phyloP scores from a whole-genome alignment of 2,113 vertebrate species.

The Okapia johnstoni region DNA sequence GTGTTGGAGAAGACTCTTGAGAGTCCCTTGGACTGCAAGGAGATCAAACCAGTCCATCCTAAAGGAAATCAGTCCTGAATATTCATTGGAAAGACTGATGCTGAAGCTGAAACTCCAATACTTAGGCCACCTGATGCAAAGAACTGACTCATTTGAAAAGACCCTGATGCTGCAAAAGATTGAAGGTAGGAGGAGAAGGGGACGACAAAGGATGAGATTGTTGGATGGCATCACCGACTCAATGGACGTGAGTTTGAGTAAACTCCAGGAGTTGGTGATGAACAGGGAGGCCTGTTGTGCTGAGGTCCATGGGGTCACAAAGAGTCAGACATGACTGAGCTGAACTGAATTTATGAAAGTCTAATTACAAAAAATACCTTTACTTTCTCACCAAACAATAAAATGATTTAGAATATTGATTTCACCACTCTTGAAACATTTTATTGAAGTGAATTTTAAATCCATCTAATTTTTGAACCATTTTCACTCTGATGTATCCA shows the following conservation, averaged over 20 bases:
- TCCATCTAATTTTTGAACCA: background rate
- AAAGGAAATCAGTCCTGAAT: background rate
- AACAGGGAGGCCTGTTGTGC: background rate
- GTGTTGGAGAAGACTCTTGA: background rate
- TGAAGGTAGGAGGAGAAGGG: background rate
- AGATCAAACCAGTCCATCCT: background rate
- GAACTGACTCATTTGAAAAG: background rate
- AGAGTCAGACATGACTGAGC: accelerated
- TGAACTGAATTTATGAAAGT: background rate
- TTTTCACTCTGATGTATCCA: background rate
- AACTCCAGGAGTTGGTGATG: accelerated
- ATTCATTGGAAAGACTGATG: background rate
- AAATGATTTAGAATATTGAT: background rate
- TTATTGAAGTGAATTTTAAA: background rate
- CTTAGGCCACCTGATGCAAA: background rate
- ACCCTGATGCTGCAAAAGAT: background rate
- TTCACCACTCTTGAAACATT: background rate
- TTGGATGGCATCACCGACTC: background rate
- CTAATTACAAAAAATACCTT: background rate
- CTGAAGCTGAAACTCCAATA: background rate
- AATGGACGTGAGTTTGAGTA: accelerated
- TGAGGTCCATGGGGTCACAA: background rate
- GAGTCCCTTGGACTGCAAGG: background rate
- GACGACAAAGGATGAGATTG: background rate
- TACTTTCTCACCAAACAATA: background rate